Percentiles rank a stretch among this genome's conserved stretches.
phyloP scores from a whole-genome alignment of 2,113 vertebrate species.

The Sylvietta virens region DNA sequence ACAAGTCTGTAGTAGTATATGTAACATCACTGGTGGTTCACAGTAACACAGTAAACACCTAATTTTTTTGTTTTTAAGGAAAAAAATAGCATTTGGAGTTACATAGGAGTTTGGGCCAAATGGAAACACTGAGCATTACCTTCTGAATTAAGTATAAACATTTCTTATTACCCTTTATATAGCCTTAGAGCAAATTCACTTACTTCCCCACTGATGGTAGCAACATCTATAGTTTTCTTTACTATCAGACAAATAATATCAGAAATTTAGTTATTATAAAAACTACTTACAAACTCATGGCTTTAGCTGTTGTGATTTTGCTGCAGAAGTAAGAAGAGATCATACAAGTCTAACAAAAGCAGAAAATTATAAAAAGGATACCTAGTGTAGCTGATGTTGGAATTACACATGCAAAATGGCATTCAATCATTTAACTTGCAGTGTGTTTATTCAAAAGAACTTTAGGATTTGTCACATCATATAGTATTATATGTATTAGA shows the following conservation, averaged over 20 bases:
- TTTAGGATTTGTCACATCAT: background rate
- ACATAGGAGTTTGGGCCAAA: background rate
- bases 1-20: background rate
- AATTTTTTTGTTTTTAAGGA: background rate
- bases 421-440: background rate
- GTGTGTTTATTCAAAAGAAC: background rate
- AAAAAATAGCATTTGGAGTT: constrained; percentile 1
- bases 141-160: background rate
- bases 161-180: background rate
- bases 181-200: background rate
- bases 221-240: background rate
- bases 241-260: background rate
- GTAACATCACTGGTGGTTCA: background rate
- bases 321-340: background rate
- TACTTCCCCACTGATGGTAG: background rate
- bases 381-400: background rate
- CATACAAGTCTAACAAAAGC: background rate
- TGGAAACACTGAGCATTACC: background rate
- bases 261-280: background rate
- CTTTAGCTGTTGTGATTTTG: background rate
- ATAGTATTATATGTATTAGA: background rate
- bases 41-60: background rate
- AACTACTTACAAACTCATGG: background rate
- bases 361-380: background rate
- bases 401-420: background rate